These are phyloP conservation scores for Ennomos quercinarius DNA, from an alignment of 2,888 invertebrate genomes.

Conservation along the genomic window DNA sequence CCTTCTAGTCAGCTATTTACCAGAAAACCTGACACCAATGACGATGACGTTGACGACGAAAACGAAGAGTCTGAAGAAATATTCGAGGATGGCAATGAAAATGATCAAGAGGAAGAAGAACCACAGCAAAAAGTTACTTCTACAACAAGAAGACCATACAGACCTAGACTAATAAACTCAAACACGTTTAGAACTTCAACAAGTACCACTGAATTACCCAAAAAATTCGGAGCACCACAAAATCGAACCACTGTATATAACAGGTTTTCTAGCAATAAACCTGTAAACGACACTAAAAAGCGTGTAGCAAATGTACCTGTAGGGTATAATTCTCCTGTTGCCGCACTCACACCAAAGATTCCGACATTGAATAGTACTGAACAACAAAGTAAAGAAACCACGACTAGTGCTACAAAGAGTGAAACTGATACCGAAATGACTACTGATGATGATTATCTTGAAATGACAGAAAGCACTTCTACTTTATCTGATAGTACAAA, in stretches of 20 bases:
- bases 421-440: slow-evolving; percentile 53
- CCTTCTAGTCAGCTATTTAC: slow-evolving; percentile 76
- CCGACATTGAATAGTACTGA: slow-evolving; percentile 40
- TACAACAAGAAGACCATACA: slow-evolving; percentile 67
- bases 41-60: slow-evolving; percentile 56
- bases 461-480: slow-evolving; percentile 61
- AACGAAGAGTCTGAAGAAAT: slow-evolving; percentile 53
- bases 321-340: slow-evolving; percentile 62
- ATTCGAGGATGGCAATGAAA: slow-evolving; percentile 53
- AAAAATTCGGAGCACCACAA: slow-evolving; percentile 52
- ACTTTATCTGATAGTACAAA: slow-evolving; percentile 55
- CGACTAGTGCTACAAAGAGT: slow-evolving; percentile 47
- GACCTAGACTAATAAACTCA: slow-evolving; percentile 69
- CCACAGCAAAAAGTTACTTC: slow-evolving; percentile 50
- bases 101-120: slow-evolving; percentile 54
- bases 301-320: slow-evolving; percentile 76
- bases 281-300: slow-evolving; percentile 64
- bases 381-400: slow-evolving; percentile 49
- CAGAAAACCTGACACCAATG: slow-evolving; percentile 62
- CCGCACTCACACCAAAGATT: slow-evolving; percentile 18
- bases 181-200: slow-evolving; percentile 78
- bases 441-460: slow-evolving; percentile 74
- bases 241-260: slow-evolving; percentile 67
- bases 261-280: slow-evolving; percentile 64
- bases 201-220: slow-evolving; percentile 72